Evolutionary conservation across 2,797 vertebrate genomes (phyloP).

Genomic region (Selene dorsalis): DNA sequence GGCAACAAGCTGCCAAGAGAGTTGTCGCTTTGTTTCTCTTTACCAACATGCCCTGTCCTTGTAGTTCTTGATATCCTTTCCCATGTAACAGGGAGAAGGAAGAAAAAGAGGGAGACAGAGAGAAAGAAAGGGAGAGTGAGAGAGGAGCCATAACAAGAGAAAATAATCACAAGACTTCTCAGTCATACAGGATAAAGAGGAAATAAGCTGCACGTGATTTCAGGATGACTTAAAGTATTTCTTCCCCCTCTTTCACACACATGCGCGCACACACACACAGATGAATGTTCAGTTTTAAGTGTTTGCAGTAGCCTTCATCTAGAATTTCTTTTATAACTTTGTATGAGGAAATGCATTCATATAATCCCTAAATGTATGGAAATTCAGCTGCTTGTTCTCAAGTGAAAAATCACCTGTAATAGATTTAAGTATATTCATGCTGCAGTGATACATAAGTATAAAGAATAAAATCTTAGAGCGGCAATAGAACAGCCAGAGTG

Average conservation of each 20-base stretch:
- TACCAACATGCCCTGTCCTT: constrained; percentile 44
- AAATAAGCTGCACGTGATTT: constrained; percentile 70
- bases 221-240: constrained; percentile 50
- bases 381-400: constrained; percentile 11
- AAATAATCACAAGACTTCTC: constrained; percentile 70
- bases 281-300: not conserved
- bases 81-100: not conserved
- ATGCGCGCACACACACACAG: not conserved
- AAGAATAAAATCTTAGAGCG: constrained; percentile 35
- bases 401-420: constrained; percentile 3
- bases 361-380: not conserved
- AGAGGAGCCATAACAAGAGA: constrained; percentile 32
- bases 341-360: not conserved
- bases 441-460: constrained; percentile 14
- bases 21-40: constrained; percentile 53
- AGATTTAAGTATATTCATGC: constrained; percentile 23
- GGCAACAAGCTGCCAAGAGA: constrained; percentile 63
- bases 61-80: constrained; percentile 46
- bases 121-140: not conserved
- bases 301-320: not conserved
- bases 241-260: not conserved
- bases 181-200: constrained; percentile 57
- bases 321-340: not conserved
- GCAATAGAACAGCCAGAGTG: constrained; percentile 40
- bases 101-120: not conserved